Base-by-base conservation (phyloP, 2,888 invertebrate genomes). In the Nematopogon swammerdamellus region DNA sequence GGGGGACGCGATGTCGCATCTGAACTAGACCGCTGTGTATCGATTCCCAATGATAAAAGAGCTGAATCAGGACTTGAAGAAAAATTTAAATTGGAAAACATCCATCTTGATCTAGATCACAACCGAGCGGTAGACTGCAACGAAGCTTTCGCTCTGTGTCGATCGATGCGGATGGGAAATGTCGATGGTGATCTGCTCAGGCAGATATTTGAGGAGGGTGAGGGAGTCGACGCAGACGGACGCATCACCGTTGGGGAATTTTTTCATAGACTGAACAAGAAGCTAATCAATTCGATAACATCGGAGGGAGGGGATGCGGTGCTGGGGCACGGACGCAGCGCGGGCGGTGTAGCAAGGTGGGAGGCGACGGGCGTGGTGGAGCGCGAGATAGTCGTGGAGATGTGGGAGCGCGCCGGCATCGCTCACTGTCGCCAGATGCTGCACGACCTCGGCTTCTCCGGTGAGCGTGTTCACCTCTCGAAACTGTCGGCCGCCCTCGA, bases 341-440 rank as follows among this genome's bases (percentile, higher is more conserved):
- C 46, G 20, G 60, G 59, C 17, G 63, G 65, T 43, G 63, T 60
- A 45, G 50, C 54, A 3, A 17, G 11, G 3, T 44, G 30, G 25
- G 18, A 36, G 6, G 18, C 17, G 2, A 53, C 52, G n/a, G 51
- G 49, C 18, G 59, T 61, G 16, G 60, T 80, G 25, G 64, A 72
- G 43, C 67, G 74, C 17, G 84, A 85, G 49, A 68, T 76, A 17
- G 77, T 91, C 44, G 73, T 85, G 43, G 88, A 89, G 57, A 82
- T 88, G 62, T 91, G 90, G 88, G 88, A 89, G 66, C 74, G 82
- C 50, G 85, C 86, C 8, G 87, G 87, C 46, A 84, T 91, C 50
- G 72, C 76, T 45, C 83, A 85, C 45, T 84, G 89, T 17, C 82
- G 83, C 48, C 77, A 80, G 2, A 68, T 92, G 49, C 68, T 92